Evolutionary conservation across 2,888 invertebrate genomes (phyloP), one percentile per base, ranked within the genome.

Genomic region (Phania funesta): DNA sequence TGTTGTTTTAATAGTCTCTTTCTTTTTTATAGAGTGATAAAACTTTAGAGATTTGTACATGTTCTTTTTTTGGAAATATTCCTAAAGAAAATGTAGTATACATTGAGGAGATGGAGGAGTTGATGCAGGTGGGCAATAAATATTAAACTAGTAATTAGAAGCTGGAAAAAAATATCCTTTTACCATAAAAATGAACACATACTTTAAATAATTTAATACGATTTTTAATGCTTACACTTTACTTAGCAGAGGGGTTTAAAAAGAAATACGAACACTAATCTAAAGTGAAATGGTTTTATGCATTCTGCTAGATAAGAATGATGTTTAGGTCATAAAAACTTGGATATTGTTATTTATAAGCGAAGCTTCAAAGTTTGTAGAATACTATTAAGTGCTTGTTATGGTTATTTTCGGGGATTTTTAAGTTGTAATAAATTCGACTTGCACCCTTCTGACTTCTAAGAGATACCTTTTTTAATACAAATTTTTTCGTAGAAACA

Each of bases 1-100:
- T 44, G 29, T 24, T 16, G 5, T 56, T 38, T 44, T 56, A 38
- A n/a, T 20, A 4, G 9, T 50, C 20, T 58, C n/a, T 20, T n/a
- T 9, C 18, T 26, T 54, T 81, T 81, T 81, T 18, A 81, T 81
- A 60, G 71, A 76, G 71, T 76, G 71, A 76, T 81, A 81, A 67
- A 81, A 76, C 67, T 81, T 71, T 65, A 81, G 35, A 60, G 64
- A 64, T 76, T 74, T 62, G 29, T 13, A n/a, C 13, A n/a, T 50
- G 48, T 22, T 41, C 7, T 32, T 52, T 35, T 5, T 35, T 54
- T 11, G 26, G 26, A 7, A 16, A 26, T 64, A 58, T 50, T 24
- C 38, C 38, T 79, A 35, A 8, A 46, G 20, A 62, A 60, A 65
- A 7, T 70, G 18, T 50, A 64, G 68, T 70, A 65, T 75, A 64